Percentiles rank a stretch among this genome's conserved stretches.
Evolutionary conservation across 2,113 vertebrate genomes (phyloP).

Genomic region (Rhadina sibilatrix): DNA sequence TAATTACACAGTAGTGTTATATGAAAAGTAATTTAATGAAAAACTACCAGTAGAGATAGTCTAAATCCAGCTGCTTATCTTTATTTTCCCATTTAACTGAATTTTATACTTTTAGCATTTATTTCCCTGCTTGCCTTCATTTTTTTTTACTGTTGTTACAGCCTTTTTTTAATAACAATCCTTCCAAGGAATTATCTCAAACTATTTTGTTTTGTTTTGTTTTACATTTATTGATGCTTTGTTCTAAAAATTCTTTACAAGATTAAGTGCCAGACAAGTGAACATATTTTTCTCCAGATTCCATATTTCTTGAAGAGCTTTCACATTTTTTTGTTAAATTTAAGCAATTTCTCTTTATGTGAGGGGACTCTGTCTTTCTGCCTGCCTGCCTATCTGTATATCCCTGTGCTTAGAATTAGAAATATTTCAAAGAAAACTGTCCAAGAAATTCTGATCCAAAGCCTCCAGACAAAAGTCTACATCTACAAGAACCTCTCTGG

Average conservation of each 20-base stretch:
- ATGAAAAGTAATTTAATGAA: not conserved
- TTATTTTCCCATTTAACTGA: not conserved
- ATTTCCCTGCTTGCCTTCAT: not conserved
- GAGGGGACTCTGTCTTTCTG: not conserved
- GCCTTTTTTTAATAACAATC: not conserved
- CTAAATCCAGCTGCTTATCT: not conserved
- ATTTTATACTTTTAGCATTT: not conserved
- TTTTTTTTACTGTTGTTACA: not conserved
- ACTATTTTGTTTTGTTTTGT: accelerated
- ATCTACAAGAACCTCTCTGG: too few relatives aligned
- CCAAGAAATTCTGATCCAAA: too few relatives aligned
- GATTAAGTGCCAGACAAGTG: not conserved
- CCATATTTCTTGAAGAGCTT: not conserved
- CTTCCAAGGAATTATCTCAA: not conserved
- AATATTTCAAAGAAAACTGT: too few relatives aligned
- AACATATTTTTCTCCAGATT: not conserved
- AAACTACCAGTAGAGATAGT: not conserved
- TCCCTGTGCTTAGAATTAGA: too few relatives aligned
- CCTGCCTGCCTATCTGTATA: not conserved
- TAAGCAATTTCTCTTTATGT: not conserved
- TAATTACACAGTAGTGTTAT: not conserved
- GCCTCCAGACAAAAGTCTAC: too few relatives aligned
- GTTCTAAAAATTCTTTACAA: not conserved
- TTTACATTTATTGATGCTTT: not conserved
- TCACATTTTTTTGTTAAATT: not conserved